phyloP scores from a whole-genome alignment of 2,113 vertebrate genomes.

The Albula goreensis region DNA sequence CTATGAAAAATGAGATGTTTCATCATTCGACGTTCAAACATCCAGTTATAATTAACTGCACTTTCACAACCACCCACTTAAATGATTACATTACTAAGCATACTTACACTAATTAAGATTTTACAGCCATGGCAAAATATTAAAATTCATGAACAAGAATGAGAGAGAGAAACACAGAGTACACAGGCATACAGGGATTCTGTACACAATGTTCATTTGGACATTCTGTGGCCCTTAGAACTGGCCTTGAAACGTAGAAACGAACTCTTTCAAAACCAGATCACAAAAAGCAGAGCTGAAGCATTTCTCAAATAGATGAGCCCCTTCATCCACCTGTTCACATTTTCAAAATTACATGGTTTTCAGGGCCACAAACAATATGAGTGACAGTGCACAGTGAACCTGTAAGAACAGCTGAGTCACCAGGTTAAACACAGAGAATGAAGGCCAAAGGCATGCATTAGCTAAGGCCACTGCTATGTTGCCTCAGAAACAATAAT shows the following conservation, averaged over 20 bases:
- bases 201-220: not conserved
- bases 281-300: not conserved
- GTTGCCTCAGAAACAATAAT: not conserved
- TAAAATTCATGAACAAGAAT: not conserved
- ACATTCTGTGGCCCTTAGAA: not conserved
- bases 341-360: not conserved
- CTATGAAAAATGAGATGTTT: not conserved
- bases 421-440: not conserved
- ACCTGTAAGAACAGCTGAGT: not conserved
- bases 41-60: not conserved
- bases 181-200: not conserved
- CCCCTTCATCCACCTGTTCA: not conserved
- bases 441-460: not conserved
- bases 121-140: not conserved
- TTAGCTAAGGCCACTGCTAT: not conserved
- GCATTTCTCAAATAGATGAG: not conserved
- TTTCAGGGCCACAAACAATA: not conserved
- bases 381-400: not conserved
- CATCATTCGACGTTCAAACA: not conserved
- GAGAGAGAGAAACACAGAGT: not conserved
- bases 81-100: conserved; percentile 6
- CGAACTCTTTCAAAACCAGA: not conserved
- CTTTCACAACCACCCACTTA: not conserved
- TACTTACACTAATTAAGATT: conserved; percentile 3
- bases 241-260: not conserved